Evolutionary conservation across 1,140 invertebrate genomes (phyloP).

Genomic region (Drosophila quadrilineata): DNA sequence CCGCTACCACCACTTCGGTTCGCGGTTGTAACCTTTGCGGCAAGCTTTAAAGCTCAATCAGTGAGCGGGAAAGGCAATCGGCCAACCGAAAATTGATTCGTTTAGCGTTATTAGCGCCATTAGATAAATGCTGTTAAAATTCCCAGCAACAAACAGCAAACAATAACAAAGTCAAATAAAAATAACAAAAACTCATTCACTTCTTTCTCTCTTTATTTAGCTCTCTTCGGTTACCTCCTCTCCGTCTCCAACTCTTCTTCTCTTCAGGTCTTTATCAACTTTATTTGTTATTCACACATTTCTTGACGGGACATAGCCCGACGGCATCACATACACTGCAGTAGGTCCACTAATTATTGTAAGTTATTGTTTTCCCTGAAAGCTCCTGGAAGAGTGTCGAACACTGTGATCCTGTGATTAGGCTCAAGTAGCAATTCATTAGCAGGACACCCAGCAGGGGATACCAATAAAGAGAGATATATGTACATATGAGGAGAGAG

Average conservation of each 20-base stretch:
- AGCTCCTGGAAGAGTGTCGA: too few relatives aligned
- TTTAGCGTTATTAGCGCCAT: slow-evolving; percentile 76
- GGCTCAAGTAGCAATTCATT: slow-evolving; percentile 27
- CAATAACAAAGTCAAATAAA: slow-evolving; percentile 14
- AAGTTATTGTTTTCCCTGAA: too few relatives aligned
- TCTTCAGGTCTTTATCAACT: too few relatives aligned
- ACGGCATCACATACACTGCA: too few relatives aligned
- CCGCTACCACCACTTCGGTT: not conserved
- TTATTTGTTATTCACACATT: too few relatives aligned
- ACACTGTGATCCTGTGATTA: slow-evolving; percentile 64
- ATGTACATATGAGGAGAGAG: too few relatives aligned
- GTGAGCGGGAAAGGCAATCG: slow-evolving; percentile 46
- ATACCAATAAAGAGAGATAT: too few relatives aligned
- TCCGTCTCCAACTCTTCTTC: too few relatives aligned
- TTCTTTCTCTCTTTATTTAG: not conserved
- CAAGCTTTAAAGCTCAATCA: slow-evolving; percentile 31
- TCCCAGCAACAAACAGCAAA: slow-evolving; percentile 24
- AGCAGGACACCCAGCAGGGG: not conserved
- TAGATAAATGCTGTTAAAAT: slow-evolving; percentile 46
- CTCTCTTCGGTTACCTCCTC: too few relatives aligned
- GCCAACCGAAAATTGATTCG: slow-evolving; percentile 64
- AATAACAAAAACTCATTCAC: slow-evolving; percentile 1
- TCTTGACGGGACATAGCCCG: too few relatives aligned
- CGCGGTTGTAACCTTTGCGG: slow-evolving; percentile 60
- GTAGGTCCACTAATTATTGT: slow-evolving; percentile 61